Evolutionary conservation across 2,113 vertebrate species (phyloP).

Genomic region (Cephalopholis sonnerati): DNA sequence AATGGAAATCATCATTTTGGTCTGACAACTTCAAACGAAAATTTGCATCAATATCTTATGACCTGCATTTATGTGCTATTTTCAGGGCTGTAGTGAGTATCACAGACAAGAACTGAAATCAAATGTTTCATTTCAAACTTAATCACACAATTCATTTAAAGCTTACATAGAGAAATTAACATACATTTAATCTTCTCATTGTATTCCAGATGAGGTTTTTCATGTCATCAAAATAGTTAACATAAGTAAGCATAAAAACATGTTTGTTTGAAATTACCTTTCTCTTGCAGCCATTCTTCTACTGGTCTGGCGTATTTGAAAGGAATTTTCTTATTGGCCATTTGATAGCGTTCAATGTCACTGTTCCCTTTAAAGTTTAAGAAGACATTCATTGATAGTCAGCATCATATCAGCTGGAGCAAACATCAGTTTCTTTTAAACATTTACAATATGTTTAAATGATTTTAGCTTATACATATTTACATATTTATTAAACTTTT

Average conservation of each 20-base stretch:
- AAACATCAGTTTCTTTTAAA: constrained; percentile 21
- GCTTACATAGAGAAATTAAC: neutral
- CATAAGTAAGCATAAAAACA: constrained; percentile 16
- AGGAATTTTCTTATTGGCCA: constrained; percentile 99
- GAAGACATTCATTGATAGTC: constrained; percentile 75
- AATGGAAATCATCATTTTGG: neutral
- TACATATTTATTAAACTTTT: constrained; percentile 24
- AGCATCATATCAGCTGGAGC: constrained; percentile 35
- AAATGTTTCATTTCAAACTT: neutral
- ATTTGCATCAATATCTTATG: neutral
- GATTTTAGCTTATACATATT: constrained; percentile 52
- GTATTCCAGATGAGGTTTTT: neutral
- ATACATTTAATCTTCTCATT: neutral
- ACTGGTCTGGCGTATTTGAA: constrained; percentile 98
- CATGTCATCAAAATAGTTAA: constrained; percentile 15
- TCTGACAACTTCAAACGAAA: neutral
- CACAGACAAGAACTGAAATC: neutral
- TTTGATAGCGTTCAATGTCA: constrained; percentile 98
- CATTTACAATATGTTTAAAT: constrained; percentile 47
- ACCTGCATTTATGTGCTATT: neutral
- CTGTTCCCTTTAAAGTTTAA: constrained; percentile 97
- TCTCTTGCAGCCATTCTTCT: constrained; percentile 99
- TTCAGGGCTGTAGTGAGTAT: neutral
- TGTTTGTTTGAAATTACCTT: constrained; percentile 90
- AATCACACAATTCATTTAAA: neutral